phyloP scores from a whole-genome alignment of 2,113 vertebrate genomes.

The Rallus limicola region DNA sequence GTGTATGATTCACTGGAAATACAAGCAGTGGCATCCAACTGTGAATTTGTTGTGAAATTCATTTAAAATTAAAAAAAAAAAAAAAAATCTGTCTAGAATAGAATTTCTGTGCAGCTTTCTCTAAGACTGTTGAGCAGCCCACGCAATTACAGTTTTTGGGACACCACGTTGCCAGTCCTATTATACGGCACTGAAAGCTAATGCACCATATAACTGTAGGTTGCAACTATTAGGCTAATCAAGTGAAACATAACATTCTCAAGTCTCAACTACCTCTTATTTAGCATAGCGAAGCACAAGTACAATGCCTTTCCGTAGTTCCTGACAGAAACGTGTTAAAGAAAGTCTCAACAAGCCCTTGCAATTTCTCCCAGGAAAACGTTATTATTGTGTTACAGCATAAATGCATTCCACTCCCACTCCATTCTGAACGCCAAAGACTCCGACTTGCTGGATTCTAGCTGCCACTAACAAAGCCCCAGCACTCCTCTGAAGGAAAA shows the following conservation, averaged over 20 bases:
- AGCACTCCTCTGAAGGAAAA: neutral
- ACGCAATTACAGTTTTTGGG: conserved; percentile 58
- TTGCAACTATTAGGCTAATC: conserved; percentile 60
- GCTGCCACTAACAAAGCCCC: conserved; percentile 2
- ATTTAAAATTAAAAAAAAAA: conserved; percentile 60
- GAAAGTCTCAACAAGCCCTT: conserved; percentile 47
- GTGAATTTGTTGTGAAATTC: conserved; percentile 66
- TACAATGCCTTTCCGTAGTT: conserved; percentile 35
- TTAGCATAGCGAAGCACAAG: conserved; percentile 49
- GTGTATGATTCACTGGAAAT: conserved; percentile 52
- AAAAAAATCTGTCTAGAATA: conserved; percentile 60
- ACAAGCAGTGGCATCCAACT: conserved; percentile 45
- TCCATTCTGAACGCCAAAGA: conserved; percentile 43
- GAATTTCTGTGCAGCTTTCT: conserved; percentile 58
- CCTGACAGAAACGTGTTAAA: conserved; percentile 43
- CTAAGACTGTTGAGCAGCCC: conserved; percentile 2
- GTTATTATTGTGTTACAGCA: conserved; percentile 51
- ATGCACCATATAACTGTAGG: conserved; percentile 38
- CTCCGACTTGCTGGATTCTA: conserved; percentile 39
- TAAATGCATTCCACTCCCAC: conserved; percentile 42
- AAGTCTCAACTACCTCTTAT: conserved; percentile 39
- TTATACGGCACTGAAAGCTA: conserved; percentile 58
- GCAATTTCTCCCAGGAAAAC: conserved; percentile 32
- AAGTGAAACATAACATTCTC: conserved; percentile 62
- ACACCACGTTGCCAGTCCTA: conserved; percentile 52